These are phyloP conservation scores for Coregonus clupeaformis DNA, from an alignment of 2,113 vertebrate genomes.

Conservation along the genomic window DNA sequence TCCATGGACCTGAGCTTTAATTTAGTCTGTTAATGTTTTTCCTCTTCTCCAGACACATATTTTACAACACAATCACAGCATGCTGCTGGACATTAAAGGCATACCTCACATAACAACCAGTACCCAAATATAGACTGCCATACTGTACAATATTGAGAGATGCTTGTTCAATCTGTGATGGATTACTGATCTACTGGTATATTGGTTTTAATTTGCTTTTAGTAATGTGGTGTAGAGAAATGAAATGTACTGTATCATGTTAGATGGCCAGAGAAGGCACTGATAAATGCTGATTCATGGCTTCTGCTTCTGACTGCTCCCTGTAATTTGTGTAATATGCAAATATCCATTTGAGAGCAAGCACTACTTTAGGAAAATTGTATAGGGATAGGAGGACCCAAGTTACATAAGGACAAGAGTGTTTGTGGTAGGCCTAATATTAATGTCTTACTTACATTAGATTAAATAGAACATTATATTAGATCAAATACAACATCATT, in stretches of 20 bases:
- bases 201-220: no score
- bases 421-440: not conserved
- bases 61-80: not conserved
- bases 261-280: not conserved
- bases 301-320: not conserved
- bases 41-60: not conserved
- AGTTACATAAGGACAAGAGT: not conserved
- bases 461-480: not conserved
- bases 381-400: not conserved
- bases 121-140: not conserved
- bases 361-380: conserved; percentile 42
- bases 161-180: no score
- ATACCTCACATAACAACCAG: not conserved
- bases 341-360: conserved; percentile 19
- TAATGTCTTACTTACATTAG: not conserved
- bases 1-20: no score
- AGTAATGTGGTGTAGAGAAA: no score
- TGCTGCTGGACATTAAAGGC: not conserved
- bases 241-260: no score
- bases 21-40: no score
- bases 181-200: no score
- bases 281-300: not conserved
- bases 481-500: not conserved
- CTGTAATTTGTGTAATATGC: conserved; percentile 43
- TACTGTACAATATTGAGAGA: no score